Conservation (phyloP, 1,140 invertebrate genomes). For the Panulirus ornatus region DNA sequence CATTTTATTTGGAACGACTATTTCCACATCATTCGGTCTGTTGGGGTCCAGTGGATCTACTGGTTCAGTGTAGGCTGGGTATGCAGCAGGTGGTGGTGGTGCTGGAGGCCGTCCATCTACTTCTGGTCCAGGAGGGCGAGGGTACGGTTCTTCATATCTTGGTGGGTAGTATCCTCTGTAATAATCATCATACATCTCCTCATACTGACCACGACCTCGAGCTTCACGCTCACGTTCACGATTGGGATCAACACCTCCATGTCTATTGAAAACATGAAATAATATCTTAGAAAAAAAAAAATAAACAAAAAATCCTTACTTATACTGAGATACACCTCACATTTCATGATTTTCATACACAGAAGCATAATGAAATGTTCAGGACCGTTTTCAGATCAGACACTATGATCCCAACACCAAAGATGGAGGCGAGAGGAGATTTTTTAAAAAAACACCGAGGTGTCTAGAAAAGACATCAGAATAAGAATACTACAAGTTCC, state of each 20-base stretch:
- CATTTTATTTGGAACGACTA: constrained; percentile 88
- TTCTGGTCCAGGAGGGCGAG: constrained; percentile 5
- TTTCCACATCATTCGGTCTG: constrained; percentile 88
- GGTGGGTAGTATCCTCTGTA: constrained; percentile 74
- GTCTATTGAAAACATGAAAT: constrained; percentile 1
- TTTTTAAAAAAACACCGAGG: too few relatives aligned
- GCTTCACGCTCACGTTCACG: constrained; percentile 10
- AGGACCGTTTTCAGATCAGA: too few relatives aligned
- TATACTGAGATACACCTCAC: too few relatives aligned
- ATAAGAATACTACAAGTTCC: too few relatives aligned
- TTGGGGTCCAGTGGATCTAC: constrained; percentile 63
- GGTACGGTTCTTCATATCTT: constrained; percentile 57
- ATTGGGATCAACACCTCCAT: not conserved
- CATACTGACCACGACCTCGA: constrained; percentile 29
- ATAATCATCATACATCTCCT: constrained; percentile 58
- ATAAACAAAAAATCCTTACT: too few relatives aligned
- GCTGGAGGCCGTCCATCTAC: constrained; percentile 76
- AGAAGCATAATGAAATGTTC: too few relatives aligned
- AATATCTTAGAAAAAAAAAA: too few relatives aligned
- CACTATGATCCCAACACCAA: too few relatives aligned
- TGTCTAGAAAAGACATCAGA: too few relatives aligned
- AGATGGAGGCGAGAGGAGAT: too few relatives aligned
- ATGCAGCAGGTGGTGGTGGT: constrained; percentile 78
- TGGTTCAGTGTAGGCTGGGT: constrained; percentile 37
- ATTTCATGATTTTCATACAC: too few relatives aligned